Percentiles rank a stretch among this genome's conserved stretches.
These are phyloP conservation scores for Tachuris rubrigastra DNA, from an alignment of 2,113 vertebrate genomes.

Conservation along the genomic window DNA sequence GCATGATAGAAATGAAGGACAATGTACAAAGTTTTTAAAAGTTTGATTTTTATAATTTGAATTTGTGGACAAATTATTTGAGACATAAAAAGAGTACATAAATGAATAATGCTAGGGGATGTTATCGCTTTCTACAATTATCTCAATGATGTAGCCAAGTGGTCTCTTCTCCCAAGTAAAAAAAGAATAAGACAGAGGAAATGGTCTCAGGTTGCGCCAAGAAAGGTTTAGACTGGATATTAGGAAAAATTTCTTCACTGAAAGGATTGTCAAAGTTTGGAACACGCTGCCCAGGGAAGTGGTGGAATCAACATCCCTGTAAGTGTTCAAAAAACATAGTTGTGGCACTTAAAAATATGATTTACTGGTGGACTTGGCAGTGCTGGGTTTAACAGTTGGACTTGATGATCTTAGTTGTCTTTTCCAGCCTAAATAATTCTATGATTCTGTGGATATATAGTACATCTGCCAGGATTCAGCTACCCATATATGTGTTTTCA, in stretches of 20 bases:
- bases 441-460: background rate
- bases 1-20: background rate
- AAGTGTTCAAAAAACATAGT: background rate
- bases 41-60: background rate
- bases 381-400: fast-evolving
- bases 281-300: background rate
- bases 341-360: background rate
- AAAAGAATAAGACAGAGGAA: fast-evolving
- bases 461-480: background rate
- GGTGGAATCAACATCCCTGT: background rate
- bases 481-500: background rate
- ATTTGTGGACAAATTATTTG: background rate
- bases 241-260: background rate
- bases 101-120: background rate
- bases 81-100: background rate
- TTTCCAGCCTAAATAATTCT: background rate
- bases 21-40: background rate
- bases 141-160: background rate
- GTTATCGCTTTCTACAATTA: background rate
- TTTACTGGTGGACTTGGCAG: background rate
- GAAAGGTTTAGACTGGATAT: background rate
- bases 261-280: background rate
- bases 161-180: background rate
- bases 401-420: no score
- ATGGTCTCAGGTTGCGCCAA: background rate